These are phyloP conservation scores for Cavia porcellus DNA, from an alignment of 2,113 vertebrate species.

Conservation along the genomic window DNA sequence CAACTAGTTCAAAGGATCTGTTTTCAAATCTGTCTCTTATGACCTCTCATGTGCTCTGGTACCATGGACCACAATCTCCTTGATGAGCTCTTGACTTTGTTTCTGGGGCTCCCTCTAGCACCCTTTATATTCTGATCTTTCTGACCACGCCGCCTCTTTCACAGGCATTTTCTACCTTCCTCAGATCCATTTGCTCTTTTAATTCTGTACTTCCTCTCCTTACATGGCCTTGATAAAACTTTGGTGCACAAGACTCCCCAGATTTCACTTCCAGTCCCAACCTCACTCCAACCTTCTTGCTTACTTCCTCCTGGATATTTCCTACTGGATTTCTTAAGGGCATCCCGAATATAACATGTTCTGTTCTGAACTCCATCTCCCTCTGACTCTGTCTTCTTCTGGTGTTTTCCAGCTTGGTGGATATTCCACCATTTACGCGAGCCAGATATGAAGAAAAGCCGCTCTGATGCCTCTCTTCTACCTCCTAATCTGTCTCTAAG, in stretches of 20 bases:
- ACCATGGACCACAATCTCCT: not conserved
- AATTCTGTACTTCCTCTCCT: not conserved
- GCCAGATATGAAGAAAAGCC: not conserved
- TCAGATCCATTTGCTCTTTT: not conserved
- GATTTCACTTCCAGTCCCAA: not conserved
- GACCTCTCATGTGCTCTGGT: not conserved
- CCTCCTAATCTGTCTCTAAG: not conserved
- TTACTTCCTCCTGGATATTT: not conserved
- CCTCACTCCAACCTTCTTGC: not conserved
- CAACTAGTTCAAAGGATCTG: not conserved
- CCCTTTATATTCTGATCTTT: not conserved
- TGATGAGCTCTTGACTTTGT: not conserved
- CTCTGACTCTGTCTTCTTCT: not conserved
- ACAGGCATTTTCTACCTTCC: not conserved
- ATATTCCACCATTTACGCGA: not conserved
- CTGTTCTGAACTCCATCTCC: not conserved
- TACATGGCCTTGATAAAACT: not conserved
- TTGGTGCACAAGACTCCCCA: not conserved
- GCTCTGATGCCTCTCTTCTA: not conserved
- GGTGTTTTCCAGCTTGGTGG: not conserved
- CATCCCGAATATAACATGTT: not conserved
- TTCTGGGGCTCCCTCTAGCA: not conserved
- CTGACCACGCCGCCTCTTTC: not conserved
- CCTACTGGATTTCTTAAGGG: not conserved
- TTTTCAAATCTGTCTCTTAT: not conserved